These are phyloP conservation scores for Rotaria macrura DNA, from an alignment of 2,888 invertebrate genomes.

Conservation along the genomic window DNA sequence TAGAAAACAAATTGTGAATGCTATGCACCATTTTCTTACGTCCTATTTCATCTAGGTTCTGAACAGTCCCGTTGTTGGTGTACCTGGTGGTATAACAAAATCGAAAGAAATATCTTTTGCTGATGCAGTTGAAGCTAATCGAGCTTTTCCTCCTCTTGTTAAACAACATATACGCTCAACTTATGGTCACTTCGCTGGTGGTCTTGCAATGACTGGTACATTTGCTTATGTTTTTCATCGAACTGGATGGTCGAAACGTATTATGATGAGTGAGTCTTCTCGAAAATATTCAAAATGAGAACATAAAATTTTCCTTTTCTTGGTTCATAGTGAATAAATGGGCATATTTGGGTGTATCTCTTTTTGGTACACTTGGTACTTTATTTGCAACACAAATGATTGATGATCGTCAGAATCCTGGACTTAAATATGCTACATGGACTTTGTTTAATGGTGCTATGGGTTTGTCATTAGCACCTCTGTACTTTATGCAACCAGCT, in stretches of 20 bases:
- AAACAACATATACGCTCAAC: conserved; percentile 11
- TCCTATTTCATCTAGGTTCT: neutral
- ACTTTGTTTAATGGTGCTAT: neutral
- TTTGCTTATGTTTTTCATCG: neutral
- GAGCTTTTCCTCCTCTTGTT: neutral
- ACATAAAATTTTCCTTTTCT: neutral
- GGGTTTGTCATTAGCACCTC: neutral
- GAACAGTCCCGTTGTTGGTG: neutral
- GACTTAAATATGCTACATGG: neutral
- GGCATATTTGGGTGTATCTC: neutral
- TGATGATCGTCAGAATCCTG: neutral
- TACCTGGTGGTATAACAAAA: neutral
- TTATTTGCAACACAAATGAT: neutral
- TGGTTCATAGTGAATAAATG: neutral
- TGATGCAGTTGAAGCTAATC: neutral
- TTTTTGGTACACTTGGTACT: neutral
- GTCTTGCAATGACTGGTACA: neutral
- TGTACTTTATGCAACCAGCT: neutral
- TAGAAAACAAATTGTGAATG: too few species aligned
- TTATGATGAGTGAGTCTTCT: neutral
- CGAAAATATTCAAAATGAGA: neutral
- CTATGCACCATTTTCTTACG: too few species aligned
- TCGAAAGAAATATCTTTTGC: neutral
- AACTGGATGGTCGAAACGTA: neutral
- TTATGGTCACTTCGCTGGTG: neutral